phyloP scores from a whole-genome alignment of 1,140 invertebrate species.

The Metaphire vulgaris region DNA sequence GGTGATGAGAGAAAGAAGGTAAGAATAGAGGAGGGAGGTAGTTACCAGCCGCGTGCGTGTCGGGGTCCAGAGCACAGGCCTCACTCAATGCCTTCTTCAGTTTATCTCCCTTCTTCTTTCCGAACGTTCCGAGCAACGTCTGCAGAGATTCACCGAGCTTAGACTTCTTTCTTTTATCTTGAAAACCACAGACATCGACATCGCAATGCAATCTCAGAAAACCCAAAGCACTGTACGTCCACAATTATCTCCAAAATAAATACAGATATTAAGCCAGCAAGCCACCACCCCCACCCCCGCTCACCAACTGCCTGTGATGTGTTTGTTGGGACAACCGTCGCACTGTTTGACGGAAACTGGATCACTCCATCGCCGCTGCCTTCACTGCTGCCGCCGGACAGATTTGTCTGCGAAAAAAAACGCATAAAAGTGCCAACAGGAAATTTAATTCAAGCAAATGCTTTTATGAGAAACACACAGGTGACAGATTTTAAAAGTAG shows the following conservation, averaged over 20 bases:
- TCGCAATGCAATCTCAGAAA: no score
- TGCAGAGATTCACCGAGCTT: neutral
- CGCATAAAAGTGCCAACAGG: no score
- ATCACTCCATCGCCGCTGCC: neutral
- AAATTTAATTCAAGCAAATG: no score
- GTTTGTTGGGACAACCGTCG: no score
- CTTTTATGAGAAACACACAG: no score
- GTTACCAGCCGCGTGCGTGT: neutral
- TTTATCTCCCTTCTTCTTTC: slow-evolving; percentile 1
- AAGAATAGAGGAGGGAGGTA: neutral
- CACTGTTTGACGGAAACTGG: neutral
- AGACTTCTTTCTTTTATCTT: neutral
- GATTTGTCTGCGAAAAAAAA: neutral
- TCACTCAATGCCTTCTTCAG: neutral
- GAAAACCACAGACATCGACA: no score
- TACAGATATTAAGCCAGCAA: no score
- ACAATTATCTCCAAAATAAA: no score
- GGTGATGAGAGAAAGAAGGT: neutral
- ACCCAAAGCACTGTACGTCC: no score
- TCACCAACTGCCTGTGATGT: neutral
- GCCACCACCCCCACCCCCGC: no score
- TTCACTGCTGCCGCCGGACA: neutral
- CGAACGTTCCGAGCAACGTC: neutral
- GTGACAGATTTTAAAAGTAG: no score
- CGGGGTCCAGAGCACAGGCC: neutral